Base-by-base conservation (phyloP, 2,113 vertebrate genomes). In the Cochlearius cochlearius region DNA sequence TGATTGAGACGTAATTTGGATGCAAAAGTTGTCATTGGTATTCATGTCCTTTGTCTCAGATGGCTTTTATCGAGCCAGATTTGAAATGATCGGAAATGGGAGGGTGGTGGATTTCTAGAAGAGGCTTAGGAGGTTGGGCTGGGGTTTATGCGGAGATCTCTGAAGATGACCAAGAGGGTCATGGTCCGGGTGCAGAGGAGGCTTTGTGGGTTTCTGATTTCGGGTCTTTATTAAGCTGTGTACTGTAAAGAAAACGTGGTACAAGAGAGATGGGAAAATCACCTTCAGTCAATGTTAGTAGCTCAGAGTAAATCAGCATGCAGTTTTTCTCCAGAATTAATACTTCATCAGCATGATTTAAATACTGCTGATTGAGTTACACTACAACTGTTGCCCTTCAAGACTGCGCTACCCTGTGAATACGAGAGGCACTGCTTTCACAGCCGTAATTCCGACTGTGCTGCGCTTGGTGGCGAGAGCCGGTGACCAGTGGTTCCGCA, bases 21-120 rank as follows among this genome's bases (percentile, higher is more conserved):
- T 96, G 94, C 92, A 90, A 86, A 96, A 75, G 66, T 88, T 90
- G 88, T 64, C 81, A 93, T 93, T 66, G 22, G 86, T 80, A 83
- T 96, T 95, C 86, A 49, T 80, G 77, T 88, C 82, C 62, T 90
- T 52, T 53, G 82, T 81, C 78, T 94, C 88, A 34, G 74, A 78
- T 76, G 58, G 82, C 66, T 95, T 94, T 90, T 93, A 77, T 55
- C 13, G 83, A 94, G 90, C 82, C 75, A 90, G 79, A 34, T 78
- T 72, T 50, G 75, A 71, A 95, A 77, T 63, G 41, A 94, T 80
- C 0, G 22, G 95, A 91, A 94, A 63, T 75, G 11, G 2, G 82
- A 90, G 60, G 74, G n/a, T 36, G 26, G 64, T 55, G 60, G 47
- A 9, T 77, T 84, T 80, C 50, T 88, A 80, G 82, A 92, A 36